A percentile compares a stretch with the other conserved stretches of the same genome.
Conservation (phyloP, 2,888 invertebrate species). For the Lomographa bimaculata region DNA sequence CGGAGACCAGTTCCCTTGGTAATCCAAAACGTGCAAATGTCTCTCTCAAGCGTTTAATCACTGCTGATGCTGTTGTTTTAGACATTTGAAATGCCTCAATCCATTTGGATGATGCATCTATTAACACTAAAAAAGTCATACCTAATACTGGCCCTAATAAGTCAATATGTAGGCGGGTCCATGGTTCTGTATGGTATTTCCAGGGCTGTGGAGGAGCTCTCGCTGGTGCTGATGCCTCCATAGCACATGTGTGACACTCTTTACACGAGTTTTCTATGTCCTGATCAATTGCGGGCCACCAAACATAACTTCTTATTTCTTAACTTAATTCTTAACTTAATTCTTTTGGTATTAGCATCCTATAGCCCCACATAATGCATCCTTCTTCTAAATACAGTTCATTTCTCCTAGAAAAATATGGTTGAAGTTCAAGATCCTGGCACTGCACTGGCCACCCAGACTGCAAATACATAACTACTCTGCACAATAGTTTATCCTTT, state of each 20-base stretch:
- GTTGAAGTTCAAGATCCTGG: neutral
- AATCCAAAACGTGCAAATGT: slow-evolving; percentile 2
- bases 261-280: slow-evolving; percentile 22
- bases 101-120: slow-evolving; percentile 31
- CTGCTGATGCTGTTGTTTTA: slow-evolving; percentile 13
- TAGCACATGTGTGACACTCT: neutral
- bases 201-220: slow-evolving; percentile 29
- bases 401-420: neutral
- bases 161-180: slow-evolving; percentile 33
- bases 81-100: slow-evolving; percentile 27
- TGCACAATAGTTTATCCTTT: neutral
- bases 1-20: slow-evolving; percentile 23
- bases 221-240: slow-evolving; percentile 1
- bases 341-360: neutral
- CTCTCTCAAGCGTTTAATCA: slow-evolving; percentile 10
- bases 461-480: neutral
- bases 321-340: neutral
- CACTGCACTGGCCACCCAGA: neutral
- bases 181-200: slow-evolving; percentile 21
- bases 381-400: slow-evolving; percentile 9
- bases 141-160: slow-evolving; percentile 27
- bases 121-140: slow-evolving; percentile 25
- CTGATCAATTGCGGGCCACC: slow-evolving; percentile 31
- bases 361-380: slow-evolving; percentile 25
- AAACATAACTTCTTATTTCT: slow-evolving; percentile 24